phyloP scores from a whole-genome alignment of 1,140 invertebrate species.

The Callitettix versicolor region DNA sequence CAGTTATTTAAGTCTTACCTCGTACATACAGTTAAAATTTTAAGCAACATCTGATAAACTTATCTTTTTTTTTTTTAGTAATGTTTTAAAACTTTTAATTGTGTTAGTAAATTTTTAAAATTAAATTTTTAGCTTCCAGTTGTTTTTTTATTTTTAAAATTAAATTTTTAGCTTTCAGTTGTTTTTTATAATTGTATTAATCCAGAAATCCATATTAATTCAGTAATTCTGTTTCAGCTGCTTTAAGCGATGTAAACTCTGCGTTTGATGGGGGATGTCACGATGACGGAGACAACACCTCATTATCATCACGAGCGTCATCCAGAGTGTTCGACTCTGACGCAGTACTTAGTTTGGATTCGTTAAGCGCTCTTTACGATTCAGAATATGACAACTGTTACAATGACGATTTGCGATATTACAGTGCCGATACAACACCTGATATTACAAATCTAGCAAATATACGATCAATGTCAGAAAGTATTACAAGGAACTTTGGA shows the following conservation, averaged over 20 bases:
- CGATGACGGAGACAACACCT: conserved; percentile 50
- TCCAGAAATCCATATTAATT: too few species aligned
- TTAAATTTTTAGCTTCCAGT: too few species aligned
- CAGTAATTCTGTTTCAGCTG: conserved; percentile 37
- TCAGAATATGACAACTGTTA: conserved; percentile 66
- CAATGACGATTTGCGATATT: conserved; percentile 32
- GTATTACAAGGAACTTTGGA: conserved; percentile 62
- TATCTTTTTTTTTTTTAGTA: too few species aligned
- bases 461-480: conserved; percentile 60
- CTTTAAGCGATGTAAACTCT: conserved; percentile 76
- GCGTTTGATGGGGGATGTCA: conserved; percentile 45
- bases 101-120: too few species aligned
- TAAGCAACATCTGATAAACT: too few species aligned
- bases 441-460: conserved; percentile 65
- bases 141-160: too few species aligned
- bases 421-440: conserved; percentile 28
- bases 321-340: conserved; percentile 65
- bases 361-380: conserved; percentile 70
- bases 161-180: too few species aligned
- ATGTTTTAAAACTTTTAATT: too few species aligned
- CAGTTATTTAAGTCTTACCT: too few species aligned
- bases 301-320: conserved; percentile 64
- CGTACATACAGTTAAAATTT: too few species aligned
- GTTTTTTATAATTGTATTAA: too few species aligned
- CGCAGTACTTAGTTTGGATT: conserved; percentile 62